Percentiles rank a stretch among this genome's conserved stretches.
phyloP scores from a whole-genome alignment of 2,888 invertebrate genomes.

The Unio delphinus region DNA sequence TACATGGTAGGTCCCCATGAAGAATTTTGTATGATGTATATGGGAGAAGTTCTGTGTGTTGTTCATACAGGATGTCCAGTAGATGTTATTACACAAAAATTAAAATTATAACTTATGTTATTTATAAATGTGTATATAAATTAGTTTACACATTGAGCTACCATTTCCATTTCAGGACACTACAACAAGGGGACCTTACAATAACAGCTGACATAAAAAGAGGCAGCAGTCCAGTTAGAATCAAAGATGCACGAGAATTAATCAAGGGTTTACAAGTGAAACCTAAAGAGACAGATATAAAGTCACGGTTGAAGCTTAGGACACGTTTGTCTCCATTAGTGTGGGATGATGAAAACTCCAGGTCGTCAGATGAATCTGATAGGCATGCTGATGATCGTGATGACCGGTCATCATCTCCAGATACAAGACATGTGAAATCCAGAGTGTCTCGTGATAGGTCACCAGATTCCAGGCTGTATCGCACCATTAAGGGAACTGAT shows the following conservation, averaged over 20 bases:
- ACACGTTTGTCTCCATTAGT: background rate
- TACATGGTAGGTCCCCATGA: no score
- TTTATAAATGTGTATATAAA: no score
- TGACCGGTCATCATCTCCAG: constrained; percentile 75
- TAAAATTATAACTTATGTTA: no score
- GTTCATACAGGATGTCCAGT: no score
- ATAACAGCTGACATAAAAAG: constrained; percentile 1
- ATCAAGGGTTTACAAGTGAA: background rate
- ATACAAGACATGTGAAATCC: background rate
- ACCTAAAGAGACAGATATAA: background rate
- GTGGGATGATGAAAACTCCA: background rate
- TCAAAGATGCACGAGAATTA: constrained; percentile 17
- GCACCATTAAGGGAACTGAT: background rate
- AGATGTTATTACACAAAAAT: no score
- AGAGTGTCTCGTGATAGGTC: background rate
- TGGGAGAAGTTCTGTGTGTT: no score
- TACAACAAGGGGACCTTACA: constrained; percentile 3
- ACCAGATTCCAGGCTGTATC: background rate
- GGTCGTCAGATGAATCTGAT: background rate
- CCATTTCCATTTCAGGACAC: background rate
- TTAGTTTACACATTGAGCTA: no score
- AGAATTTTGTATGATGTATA: no score
- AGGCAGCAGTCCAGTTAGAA: background rate
- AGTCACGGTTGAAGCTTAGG: background rate
- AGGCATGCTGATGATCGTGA: constrained; percentile 75